Conservation (phyloP, 2,797 vertebrate species). For the Alcedo atthis region DNA sequence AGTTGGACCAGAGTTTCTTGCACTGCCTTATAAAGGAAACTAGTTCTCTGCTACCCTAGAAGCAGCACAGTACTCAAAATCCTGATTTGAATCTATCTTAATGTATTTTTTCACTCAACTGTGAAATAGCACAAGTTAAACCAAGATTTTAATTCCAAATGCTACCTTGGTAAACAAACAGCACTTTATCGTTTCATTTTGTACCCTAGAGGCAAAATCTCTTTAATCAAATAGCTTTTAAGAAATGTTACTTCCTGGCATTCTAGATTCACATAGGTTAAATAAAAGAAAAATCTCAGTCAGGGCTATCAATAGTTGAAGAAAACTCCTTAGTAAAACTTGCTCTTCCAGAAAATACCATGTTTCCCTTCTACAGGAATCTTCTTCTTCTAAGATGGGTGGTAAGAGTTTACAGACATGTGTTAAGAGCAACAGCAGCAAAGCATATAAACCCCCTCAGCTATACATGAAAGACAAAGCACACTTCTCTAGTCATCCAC, state of each 20-base stretch:
- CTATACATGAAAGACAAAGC: background rate
- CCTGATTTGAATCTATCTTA: background rate
- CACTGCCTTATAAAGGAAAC: background rate
- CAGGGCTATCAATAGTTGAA: background rate
- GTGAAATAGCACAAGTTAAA: constrained; percentile 1
- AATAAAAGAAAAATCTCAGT: background rate
- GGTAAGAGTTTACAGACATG: background rate
- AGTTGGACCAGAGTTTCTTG: background rate
- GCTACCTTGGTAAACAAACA: background rate
- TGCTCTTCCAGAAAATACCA: background rate
- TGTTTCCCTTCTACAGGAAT: background rate
- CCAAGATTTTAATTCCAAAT: background rate
- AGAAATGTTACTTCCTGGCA: background rate
- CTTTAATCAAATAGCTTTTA: background rate
- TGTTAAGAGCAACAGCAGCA: background rate
- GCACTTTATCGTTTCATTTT: background rate
- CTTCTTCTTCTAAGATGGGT: background rate
- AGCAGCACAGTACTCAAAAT: background rate
- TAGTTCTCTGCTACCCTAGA: background rate
- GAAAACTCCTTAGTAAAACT: background rate
- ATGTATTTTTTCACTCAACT: background rate
- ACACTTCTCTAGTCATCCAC: background rate
- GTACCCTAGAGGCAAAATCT: background rate
- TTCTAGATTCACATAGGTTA: background rate
- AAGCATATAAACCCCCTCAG: background rate